Evolutionary conservation across 2,797 vertebrate genomes (phyloP).

Genomic region (Tarsius wallacei): DNA sequence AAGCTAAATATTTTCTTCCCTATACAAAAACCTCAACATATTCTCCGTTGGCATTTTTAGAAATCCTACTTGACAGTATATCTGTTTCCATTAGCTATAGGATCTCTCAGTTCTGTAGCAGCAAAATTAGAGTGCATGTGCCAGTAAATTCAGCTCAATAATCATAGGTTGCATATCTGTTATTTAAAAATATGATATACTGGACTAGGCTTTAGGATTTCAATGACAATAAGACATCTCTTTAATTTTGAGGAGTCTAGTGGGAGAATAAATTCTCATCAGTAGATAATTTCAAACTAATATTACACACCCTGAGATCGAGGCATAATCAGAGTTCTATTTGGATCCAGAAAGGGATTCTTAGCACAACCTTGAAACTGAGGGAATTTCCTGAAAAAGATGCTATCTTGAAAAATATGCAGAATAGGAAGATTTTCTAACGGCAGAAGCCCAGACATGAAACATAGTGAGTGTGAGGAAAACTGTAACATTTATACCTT

Average conservation of each 20-base stretch:
- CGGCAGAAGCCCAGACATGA: background rate
- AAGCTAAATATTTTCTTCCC: background rate
- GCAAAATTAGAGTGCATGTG: background rate
- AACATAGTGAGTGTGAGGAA: background rate
- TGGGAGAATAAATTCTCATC: background rate
- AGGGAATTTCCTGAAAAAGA: background rate
- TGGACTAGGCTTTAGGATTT: background rate
- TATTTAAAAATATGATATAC: background rate
- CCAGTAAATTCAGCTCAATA: background rate
- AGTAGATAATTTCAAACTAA: background rate
- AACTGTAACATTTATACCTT: background rate
- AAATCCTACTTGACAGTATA: background rate
- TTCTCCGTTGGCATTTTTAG: constrained; percentile 19
- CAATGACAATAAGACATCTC: background rate
- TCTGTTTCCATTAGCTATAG: background rate
- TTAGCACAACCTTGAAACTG: background rate
- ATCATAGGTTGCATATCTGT: background rate
- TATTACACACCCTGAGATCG: background rate
- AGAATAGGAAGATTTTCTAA: background rate
- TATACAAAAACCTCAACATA: background rate
- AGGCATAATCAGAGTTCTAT: background rate
- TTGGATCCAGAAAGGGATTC: constrained; percentile 10
- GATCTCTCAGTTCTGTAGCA: background rate
- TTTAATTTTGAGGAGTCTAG: background rate
- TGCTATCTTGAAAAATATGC: background rate